These are phyloP conservation scores for Melinaea marsaeus DNA, from an alignment of 2,888 invertebrate genomes.

Conservation along the genomic window DNA sequence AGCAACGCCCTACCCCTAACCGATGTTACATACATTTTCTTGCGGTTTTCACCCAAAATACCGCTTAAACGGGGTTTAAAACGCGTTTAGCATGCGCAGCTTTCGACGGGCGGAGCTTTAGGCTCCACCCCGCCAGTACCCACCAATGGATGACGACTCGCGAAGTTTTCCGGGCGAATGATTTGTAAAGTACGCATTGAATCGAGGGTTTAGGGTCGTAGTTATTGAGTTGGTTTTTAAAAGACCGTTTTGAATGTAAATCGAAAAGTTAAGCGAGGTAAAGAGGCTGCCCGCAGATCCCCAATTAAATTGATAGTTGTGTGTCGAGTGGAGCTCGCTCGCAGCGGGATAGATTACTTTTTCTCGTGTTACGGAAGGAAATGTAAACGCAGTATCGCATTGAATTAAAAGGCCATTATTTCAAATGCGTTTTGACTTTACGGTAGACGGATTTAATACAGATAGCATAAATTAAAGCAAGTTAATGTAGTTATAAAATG, in stretches of 20 bases:
- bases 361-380: slow-evolving; percentile 19
- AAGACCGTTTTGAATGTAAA: slow-evolving; percentile 77
- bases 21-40: slow-evolving; percentile 73
- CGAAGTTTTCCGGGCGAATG: slow-evolving; percentile 62
- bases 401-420: slow-evolving; percentile 10
- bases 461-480: not conserved
- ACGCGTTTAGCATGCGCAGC: slow-evolving; percentile 74
- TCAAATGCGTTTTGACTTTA: not conserved
- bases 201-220: slow-evolving; percentile 62
- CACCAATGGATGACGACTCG: slow-evolving; percentile 50
- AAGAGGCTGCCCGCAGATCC: slow-evolving; percentile 67
- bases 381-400: slow-evolving; percentile 18
- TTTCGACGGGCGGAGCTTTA: slow-evolving; percentile 49
- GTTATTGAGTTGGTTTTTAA: slow-evolving; percentile 75
- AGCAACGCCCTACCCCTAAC: slow-evolving; percentile 73
- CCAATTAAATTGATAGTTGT: slow-evolving; percentile 75
- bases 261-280: slow-evolving; percentile 75
- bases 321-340: slow-evolving; percentile 40
- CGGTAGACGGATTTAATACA: not conserved
- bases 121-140: slow-evolving; percentile 45
- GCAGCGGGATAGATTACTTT: slow-evolving; percentile 25
- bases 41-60: slow-evolving; percentile 75
- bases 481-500: slow-evolving; percentile 10
- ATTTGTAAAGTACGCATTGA: slow-evolving; percentile 63
- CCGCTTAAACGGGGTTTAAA: slow-evolving; percentile 76